These are phyloP conservation scores for Dendroctonus ponderosae DNA, from an alignment of 1,140 invertebrate genomes.

Conservation along the genomic window DNA sequence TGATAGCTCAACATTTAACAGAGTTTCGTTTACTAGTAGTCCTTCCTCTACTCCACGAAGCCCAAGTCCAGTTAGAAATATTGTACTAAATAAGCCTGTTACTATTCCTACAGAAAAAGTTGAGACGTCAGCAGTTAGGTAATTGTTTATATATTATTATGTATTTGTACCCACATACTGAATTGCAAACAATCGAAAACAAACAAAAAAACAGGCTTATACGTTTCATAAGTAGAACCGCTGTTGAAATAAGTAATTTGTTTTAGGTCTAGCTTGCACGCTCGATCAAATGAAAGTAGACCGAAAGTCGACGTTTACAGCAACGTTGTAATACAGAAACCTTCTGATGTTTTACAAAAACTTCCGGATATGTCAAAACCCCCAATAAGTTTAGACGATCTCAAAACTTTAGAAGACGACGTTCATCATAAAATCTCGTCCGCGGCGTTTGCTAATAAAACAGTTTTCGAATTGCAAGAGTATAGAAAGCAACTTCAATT, in stretches of 20 bases:
- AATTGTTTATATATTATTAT: not conserved
- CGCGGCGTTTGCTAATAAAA: constrained; percentile 17
- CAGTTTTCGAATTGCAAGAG: constrained; percentile 36
- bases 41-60: constrained; percentile 50
- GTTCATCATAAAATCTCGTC: constrained; percentile 35
- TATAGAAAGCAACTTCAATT: constrained; percentile 33
- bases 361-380: constrained; percentile 41
- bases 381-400: constrained; percentile 40
- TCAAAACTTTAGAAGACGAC: constrained; percentile 41
- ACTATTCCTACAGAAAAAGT: constrained; percentile 52
- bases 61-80: constrained; percentile 49
- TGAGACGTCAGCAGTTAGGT: not conserved
- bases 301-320: constrained; percentile 42
- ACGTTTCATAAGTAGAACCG: not conserved
- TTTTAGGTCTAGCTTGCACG: not conserved
- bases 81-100: constrained; percentile 41
- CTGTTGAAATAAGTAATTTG: not conserved
- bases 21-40: constrained; percentile 4
- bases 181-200: too few species aligned
- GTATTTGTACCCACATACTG: too few species aligned
- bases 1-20: too few species aligned
- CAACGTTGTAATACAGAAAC: constrained; percentile 27
- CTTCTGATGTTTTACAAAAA: constrained; percentile 21
- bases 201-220: too few species aligned
- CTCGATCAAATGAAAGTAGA: constrained; percentile 16